Evolutionary conservation across 2,888 invertebrate genomes (phyloP).

Genomic region (Epiblema foenella): DNA sequence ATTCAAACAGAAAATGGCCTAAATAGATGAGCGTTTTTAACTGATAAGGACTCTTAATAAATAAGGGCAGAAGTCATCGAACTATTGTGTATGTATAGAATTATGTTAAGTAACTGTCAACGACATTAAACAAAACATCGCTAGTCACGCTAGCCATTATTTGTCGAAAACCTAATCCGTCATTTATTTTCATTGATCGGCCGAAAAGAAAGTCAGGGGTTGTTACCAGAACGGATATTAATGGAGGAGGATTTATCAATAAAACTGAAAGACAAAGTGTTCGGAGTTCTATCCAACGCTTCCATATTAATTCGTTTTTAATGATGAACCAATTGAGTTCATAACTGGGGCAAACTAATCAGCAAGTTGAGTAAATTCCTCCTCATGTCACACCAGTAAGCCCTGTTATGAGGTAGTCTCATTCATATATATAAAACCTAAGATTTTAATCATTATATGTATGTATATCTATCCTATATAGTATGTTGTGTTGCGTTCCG

Average conservation of each 20-base stretch:
- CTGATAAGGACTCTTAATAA: too few species aligned
- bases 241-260: slow-evolving; percentile 13
- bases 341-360: slow-evolving; percentile 3
- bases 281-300: slow-evolving; percentile 7
- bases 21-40: too few species aligned
- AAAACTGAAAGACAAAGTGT: slow-evolving; percentile 9
- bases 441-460: too few species aligned
- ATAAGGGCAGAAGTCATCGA: not conserved
- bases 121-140: not conserved
- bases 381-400: too few species aligned
- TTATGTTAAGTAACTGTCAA: not conserved
- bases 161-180: slow-evolving; percentile 7
- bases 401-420: too few species aligned
- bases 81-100: not conserved
- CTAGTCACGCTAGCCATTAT: not conserved
- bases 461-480: too few species aligned
- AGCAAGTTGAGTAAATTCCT: not conserved
- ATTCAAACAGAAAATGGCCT: too few species aligned
- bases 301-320: slow-evolving; percentile 13
- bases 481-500: too few species aligned
- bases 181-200: not conserved
- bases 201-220: not conserved
- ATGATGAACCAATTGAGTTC: not conserved
- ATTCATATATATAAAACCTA: too few species aligned
- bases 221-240: slow-evolving; percentile 11